phyloP scores from a whole-genome alignment of 2,797 vertebrate genomes.

The Mico argentatus region DNA sequence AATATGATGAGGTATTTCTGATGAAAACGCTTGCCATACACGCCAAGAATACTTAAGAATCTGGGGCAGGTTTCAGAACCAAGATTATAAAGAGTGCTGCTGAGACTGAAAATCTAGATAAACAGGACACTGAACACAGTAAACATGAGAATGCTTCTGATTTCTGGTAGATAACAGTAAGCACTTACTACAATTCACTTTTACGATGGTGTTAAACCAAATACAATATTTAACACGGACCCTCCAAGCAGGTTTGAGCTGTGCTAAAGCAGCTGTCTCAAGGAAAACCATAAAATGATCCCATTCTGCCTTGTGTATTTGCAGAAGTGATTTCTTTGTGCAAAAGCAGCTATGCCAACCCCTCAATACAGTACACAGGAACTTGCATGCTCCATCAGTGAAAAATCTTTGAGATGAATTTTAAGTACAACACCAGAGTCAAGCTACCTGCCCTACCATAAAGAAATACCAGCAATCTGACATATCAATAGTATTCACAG shows the following conservation, averaged over 20 bases:
- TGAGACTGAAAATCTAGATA: not conserved
- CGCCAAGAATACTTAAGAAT: not conserved
- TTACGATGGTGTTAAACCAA: not conserved
- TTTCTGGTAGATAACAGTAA: not conserved
- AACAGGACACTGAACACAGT: not conserved
- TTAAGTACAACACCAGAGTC: not conserved
- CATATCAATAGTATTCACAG: not conserved
- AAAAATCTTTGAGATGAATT: conserved; percentile 31
- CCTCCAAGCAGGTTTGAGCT: not conserved
- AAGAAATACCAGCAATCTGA: conserved; percentile 19
- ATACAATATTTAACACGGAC: not conserved
- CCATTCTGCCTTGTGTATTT: conserved; percentile 7
- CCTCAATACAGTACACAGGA: not conserved
- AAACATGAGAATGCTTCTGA: not conserved
- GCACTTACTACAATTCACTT: not conserved
- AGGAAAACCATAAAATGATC: not conserved
- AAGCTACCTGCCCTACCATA: not conserved
- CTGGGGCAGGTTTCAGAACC: not conserved
- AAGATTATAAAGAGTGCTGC: not conserved
- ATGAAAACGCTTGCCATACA: not conserved
- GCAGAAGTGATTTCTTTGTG: conserved; percentile 16
- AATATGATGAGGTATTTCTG: not conserved
- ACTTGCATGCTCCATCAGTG: not conserved
- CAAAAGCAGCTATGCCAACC: not conserved
- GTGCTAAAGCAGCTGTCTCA: not conserved